A percentile compares a stretch with the other conserved stretches of the same genome.
Evolutionary conservation across 2,888 invertebrate genomes (phyloP).

Genomic region (Calameuta idolon): DNA sequence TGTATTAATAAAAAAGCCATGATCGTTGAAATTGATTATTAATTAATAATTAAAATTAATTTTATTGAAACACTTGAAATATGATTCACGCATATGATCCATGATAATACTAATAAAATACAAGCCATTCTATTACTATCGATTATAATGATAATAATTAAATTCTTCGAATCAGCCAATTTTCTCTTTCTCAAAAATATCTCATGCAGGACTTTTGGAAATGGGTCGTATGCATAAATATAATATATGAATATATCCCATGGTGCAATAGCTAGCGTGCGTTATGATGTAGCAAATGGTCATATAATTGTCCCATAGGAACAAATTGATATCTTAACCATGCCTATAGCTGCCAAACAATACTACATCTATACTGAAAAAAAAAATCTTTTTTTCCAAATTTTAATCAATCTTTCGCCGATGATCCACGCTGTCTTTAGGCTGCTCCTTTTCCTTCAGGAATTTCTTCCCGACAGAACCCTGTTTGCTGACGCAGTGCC

Average conservation of each 20-base stretch:
- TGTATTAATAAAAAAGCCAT: too few relatives aligned
- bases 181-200: neutral
- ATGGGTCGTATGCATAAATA: neutral
- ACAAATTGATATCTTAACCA: neutral
- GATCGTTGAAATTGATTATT: neutral
- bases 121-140: neutral
- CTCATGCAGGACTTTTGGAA: neutral
- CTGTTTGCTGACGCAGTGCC: slow-evolving; percentile 18
- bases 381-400: neutral
- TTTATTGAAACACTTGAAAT: neutral
- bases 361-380: neutral
- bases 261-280: neutral
- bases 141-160: neutral
- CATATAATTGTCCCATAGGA: neutral
- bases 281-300: neutral
- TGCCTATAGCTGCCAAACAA: neutral
- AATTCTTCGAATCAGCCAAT: neutral
- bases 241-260: neutral
- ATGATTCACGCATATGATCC: neutral
- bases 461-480: neutral
- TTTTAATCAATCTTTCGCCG: slow-evolving; percentile 11
- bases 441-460: neutral
- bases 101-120: neutral
- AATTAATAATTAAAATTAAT: neutral
- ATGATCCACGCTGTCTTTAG: neutral